Conservation (phyloP, 2,797 vertebrate species). For the Chiroxiphia lanceolata region DNA sequence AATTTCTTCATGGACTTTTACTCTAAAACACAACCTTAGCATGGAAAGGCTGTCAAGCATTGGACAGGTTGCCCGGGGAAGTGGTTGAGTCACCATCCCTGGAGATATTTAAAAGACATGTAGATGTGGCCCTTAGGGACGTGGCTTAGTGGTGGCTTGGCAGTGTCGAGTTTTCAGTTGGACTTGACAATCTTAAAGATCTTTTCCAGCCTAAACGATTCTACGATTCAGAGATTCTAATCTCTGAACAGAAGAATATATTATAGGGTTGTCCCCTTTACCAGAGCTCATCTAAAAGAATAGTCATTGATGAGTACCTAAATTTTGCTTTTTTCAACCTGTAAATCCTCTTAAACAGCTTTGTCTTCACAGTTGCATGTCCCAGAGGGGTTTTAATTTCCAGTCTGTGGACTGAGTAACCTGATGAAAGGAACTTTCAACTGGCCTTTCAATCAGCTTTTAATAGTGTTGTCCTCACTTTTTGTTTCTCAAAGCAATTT, state of each 20-base stretch:
- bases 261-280: neutral
- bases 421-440: neutral
- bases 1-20: neutral
- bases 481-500: conserved; percentile 16
- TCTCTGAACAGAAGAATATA: neutral
- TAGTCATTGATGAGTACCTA: neutral
- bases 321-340: neutral
- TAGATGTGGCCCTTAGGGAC: too few species aligned
- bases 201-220: neutral
- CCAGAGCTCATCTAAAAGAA: neutral
- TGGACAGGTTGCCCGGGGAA: neutral
- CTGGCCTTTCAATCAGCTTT: neutral
- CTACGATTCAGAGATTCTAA: neutral
- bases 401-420: neutral
- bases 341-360: neutral
- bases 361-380: neutral
- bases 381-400: neutral
- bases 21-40: too few species aligned
- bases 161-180: neutral
- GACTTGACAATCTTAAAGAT: neutral
- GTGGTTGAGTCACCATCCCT: neutral
- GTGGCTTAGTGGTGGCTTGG: neutral
- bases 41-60: neutral
- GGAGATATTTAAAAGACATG: neutral
- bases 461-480: neutral